Base-by-base conservation (phyloP, 2,113 vertebrate genomes). In the Anthoscopus minutus region DNA sequence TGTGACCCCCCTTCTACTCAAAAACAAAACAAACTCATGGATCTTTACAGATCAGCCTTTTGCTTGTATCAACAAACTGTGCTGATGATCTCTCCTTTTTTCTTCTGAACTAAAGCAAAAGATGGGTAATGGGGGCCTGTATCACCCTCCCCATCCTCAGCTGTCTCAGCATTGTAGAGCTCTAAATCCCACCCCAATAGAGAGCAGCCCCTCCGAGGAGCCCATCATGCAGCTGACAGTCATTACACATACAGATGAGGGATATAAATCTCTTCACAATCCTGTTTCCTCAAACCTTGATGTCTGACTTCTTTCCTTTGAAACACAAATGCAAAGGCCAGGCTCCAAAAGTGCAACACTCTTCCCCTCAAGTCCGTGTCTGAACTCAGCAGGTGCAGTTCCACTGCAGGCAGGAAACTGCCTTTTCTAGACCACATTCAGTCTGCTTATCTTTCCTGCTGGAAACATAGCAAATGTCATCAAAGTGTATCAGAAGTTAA, bases 351-450 rank as follows among this genome's bases (percentile, higher is more conserved):
- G 60, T 4, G 28, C 72, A 69, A 56, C 19, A 14, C 47, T 62
- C 85, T 28, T 7, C 19, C 53, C 67, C 77, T 56, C 4, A 1
- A 86, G n/a, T 19, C 45, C 4, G 1, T 69, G 92, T 96, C 81
- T 93, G 88, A 95, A 93, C 95, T 87, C 96, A 96, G 95, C 95
- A 96, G 95, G 97, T 94, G 89, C 71, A 70, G 15, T 28, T 58
- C 73, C 47, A 74, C 73, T 35, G 67, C 89, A 85, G 86, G 73
- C 80, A 88, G 94, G 91, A 96, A 96, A 65, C 35, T 86, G 50
- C 71, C 64, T 50, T 92, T 93, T 76, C 88, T 82, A 48, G 44
- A 71, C 82, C 48, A 1, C 73, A 78, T 94, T 96, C 81, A 31
- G 3, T 82, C 96, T 96, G 88, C 92, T 96, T 94, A 91, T 97